These are phyloP conservation scores for Alectoris magna DNA, from an alignment of 2,797 vertebrate species.

Conservation along the genomic window DNA sequence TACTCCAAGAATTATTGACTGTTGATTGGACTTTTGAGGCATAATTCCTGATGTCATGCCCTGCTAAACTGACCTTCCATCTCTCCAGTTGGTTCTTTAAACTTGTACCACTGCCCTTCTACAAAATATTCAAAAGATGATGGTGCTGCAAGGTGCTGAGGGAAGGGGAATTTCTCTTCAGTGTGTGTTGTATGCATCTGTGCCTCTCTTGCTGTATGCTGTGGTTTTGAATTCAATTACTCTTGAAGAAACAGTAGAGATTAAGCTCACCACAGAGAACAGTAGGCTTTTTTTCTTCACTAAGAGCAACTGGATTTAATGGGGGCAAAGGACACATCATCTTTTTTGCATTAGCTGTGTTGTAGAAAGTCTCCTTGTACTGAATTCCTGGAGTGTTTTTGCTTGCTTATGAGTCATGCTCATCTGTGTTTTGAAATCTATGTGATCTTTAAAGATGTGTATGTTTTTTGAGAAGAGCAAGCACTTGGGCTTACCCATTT, in stretches of 20 bases:
- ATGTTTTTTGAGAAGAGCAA: not conserved
- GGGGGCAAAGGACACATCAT: not conserved
- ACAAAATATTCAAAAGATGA: too few relatives aligned
- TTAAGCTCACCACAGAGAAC: not conserved
- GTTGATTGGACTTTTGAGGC: slow-evolving; percentile 2
- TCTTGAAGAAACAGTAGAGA: not conserved
- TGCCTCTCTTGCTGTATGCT: not conserved
- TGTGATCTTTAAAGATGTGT: not conserved
- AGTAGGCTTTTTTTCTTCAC: not conserved
- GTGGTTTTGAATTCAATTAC: not conserved
- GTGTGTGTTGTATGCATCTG: not conserved
- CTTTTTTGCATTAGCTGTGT: not conserved
- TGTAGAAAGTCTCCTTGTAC: not conserved
- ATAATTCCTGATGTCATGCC: not conserved
- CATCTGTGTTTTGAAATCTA: not conserved
- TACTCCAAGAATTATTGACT: not conserved
- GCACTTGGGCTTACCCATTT: not conserved
- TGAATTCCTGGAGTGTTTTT: not conserved
- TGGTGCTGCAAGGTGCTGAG: not conserved
- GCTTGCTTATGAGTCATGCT: not conserved
- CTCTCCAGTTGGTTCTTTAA: not conserved
- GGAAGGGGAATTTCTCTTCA: not conserved
- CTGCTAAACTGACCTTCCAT: not conserved
- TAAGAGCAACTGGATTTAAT: not conserved
- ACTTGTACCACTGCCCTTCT: too few relatives aligned